Conservation (phyloP, 2,113 vertebrate genomes). For the Lonchura striata region DNA sequence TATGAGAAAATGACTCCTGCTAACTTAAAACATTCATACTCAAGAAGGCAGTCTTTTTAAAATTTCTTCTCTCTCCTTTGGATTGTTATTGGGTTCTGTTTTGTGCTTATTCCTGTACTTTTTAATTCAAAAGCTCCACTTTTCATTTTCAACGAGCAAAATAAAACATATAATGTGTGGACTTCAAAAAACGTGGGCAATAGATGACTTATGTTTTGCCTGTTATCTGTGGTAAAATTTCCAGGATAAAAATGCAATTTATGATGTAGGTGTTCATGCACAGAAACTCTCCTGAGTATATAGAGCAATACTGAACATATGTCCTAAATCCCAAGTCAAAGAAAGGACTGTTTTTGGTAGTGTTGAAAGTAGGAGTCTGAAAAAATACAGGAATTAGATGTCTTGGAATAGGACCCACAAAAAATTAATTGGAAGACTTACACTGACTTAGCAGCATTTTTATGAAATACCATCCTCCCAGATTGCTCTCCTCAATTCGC, state of each 20-base stretch:
- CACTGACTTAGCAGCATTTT: not conserved
- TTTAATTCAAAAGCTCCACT: not conserved
- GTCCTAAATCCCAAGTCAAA: not conserved
- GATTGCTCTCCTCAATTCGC: not conserved
- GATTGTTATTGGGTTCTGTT: not conserved
- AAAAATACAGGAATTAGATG: not conserved
- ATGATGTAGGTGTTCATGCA: not conserved
- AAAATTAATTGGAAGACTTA: not conserved
- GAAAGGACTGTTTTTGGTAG: not conserved
- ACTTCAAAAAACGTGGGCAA: not conserved
- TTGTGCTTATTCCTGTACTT: not conserved
- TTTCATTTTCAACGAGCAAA: not conserved
- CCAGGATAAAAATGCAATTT: not conserved
- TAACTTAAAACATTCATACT: not conserved
- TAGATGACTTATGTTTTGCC: not conserved
- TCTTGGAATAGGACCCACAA: not conserved
- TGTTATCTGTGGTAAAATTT: not conserved
- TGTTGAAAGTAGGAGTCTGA: not conserved
- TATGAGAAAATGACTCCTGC: not conserved
- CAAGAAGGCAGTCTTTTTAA: not conserved
- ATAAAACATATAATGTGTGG: not conserved
- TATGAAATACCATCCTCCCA: not conserved
- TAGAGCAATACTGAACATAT: not conserved
- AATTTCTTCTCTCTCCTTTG: not conserved
- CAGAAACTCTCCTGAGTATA: not conserved